Conservation (phyloP, 2,797 vertebrate species). For the Siniperca scherzeri region DNA sequence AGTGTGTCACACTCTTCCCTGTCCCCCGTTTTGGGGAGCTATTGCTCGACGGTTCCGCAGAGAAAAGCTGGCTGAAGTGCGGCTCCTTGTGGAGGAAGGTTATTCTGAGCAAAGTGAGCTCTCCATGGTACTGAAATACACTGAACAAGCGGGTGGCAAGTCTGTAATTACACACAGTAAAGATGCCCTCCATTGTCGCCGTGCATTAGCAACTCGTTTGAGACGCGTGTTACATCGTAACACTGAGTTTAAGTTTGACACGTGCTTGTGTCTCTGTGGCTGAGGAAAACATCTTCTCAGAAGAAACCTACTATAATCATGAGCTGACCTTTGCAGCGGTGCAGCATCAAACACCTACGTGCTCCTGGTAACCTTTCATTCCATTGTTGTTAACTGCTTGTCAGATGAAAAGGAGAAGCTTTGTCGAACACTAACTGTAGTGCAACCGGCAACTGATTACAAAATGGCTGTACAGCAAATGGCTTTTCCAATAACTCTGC, state of each 20-base stretch:
- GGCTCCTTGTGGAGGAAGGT: slow-evolving; percentile 67
- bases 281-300: not conserved
- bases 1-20: slow-evolving; percentile 62
- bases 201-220: not conserved
- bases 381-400: slow-evolving; percentile 52
- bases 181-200: no score
- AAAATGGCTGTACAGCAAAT: slow-evolving; percentile 58
- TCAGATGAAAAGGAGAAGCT: slow-evolving; percentile 52
- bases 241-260: not conserved
- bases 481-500: slow-evolving; percentile 66
- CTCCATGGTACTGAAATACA: slow-evolving; percentile 77
- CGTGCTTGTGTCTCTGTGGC: not conserved
- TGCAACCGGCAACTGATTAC: slow-evolving; percentile 48
- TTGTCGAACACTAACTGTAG: slow-evolving; percentile 62
- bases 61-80: slow-evolving; percentile 31
- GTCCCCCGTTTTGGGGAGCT: slow-evolving; percentile 39
- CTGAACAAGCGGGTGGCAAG: accelerated
- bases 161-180: not conserved
- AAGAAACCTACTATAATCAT: slow-evolving; percentile 26
- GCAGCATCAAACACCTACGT: slow-evolving; percentile 39
- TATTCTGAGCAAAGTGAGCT: slow-evolving; percentile 58
- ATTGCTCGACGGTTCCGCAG: slow-evolving; percentile 62
- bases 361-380: slow-evolving; percentile 56
- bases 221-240: not conserved
- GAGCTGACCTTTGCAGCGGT: slow-evolving; percentile 54